Evolutionary conservation across 2,888 invertebrate genomes (phyloP).

Genomic region (Augochlorella aurata): DNA sequence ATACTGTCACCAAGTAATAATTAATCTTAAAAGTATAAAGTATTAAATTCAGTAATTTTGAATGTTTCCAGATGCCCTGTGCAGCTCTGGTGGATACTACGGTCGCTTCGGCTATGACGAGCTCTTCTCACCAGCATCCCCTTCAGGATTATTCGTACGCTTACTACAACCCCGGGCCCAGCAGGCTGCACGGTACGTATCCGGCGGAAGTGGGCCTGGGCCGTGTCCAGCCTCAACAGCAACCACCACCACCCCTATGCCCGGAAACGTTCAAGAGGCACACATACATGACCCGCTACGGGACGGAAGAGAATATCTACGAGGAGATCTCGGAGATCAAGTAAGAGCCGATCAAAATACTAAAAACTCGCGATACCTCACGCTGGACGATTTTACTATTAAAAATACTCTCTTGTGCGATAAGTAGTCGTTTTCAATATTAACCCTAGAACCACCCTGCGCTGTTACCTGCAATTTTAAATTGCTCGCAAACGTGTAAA

Average conservation of each 20-base stretch:
- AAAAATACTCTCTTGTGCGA: too few species aligned
- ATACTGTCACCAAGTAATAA: too few species aligned
- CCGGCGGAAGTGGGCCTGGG: slow-evolving; percentile 83
- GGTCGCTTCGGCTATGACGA: slow-evolving; percentile 54
- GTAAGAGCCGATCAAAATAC: slow-evolving; percentile 58
- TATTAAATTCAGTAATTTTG: too few species aligned
- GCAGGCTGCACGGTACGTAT: slow-evolving; percentile 86
- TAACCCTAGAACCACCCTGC: too few species aligned
- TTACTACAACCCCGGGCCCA: slow-evolving; percentile 89
- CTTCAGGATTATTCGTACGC: slow-evolving; percentile 90
- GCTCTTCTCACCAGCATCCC: slow-evolving; percentile 61
- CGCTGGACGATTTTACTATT: too few species aligned
- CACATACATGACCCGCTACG: slow-evolving; percentile 90
- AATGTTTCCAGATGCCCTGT: slow-evolving; percentile 54
- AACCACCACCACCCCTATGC: slow-evolving; percentile 54
- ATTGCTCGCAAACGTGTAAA: too few species aligned
- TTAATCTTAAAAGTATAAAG: too few species aligned
- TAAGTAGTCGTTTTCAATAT: too few species aligned
- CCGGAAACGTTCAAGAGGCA: slow-evolving; percentile 83
- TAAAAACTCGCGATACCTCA: neutral
- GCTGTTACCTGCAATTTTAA: too few species aligned
- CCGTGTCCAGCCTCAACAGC: slow-evolving; percentile 80
- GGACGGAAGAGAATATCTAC: slow-evolving; percentile 93
- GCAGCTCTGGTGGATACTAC: slow-evolving; percentile 59
- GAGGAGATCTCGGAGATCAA: slow-evolving; percentile 89